Evolutionary conservation across 2,113 vertebrate genomes (phyloP).

Genomic region (Zootoca vivipara): DNA sequence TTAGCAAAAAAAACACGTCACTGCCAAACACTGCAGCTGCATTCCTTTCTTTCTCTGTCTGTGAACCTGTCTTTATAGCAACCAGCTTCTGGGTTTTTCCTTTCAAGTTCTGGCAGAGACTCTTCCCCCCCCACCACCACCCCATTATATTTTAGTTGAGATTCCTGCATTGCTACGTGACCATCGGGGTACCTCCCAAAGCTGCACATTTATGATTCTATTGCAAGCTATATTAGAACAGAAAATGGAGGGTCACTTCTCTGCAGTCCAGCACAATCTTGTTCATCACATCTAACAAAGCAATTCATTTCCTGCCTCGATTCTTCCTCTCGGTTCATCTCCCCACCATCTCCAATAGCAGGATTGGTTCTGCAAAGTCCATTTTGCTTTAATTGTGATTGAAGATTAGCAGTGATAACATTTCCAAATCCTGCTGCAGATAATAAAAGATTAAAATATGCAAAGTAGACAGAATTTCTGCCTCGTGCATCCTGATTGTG

Average conservation of each 20-base stretch:
- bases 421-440: slow-evolving; percentile 28
- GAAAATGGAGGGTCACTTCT: neutral
- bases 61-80: too few species aligned
- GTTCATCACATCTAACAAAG: neutral
- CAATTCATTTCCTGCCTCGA: neutral
- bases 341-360: neutral
- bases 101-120: neutral
- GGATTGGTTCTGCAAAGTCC: slow-evolving; percentile 52
- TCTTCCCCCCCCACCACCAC: too few species aligned
- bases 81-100: neutral
- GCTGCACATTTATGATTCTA: neutral
- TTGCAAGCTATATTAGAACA: neutral
- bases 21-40: too few species aligned
- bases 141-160: too few species aligned
- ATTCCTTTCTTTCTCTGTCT: neutral
- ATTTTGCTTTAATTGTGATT: slow-evolving; percentile 55
- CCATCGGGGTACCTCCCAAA: too few species aligned
- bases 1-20: too few species aligned
- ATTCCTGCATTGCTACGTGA: too few species aligned
- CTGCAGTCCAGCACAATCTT: neutral
- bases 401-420: slow-evolving; percentile 45
- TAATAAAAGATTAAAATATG: slow-evolving; percentile 13
- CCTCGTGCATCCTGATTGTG: neutral
- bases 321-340: neutral
- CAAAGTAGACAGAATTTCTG: slow-evolving; percentile 51